Evolutionary conservation across 2,797 vertebrate genomes (phyloP), one percentile per base, ranked within the genome.

Genomic region (Sylvilagus floridanus): DNA sequence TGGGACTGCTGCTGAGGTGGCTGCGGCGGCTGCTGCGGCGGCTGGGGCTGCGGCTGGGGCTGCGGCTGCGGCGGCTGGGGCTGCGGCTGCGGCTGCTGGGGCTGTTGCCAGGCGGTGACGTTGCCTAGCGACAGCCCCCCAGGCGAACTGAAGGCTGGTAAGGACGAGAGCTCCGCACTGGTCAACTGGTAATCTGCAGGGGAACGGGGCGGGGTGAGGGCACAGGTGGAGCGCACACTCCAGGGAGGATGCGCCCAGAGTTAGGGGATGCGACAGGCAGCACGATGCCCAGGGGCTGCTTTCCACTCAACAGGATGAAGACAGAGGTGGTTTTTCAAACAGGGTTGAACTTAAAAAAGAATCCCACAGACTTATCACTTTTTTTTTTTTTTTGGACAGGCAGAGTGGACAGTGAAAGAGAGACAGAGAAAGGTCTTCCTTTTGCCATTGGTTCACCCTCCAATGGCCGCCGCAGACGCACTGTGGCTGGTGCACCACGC

Each of bases 111-210:
- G 98, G 99, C 98, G 73, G 99, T 98, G 98, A 99, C 98, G 97
- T 99, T 99, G 98, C 99, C 99, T 91, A 99, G 99, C 94, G 99
- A 99, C 98, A 99, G 98, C 77, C 99, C 98, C 26, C 98, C 98
- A 16, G 99, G 99, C 1, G 99, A 99, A 93, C 99, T 99, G 98
- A 99, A 99, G 1, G 99, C 99, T 28, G 99, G 99, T 97, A 99
- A 98, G 13, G 99, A 99, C 35, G 99, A 99, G 88, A 99, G 98
- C 97, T 99, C 99, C 35, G 99, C 99, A 7, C 99, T 99, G 32
- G 99, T 99, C 99, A 99, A 98, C 98, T 99, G 99, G 98, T 99
- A 99, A 98, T 99, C 99, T 99, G 98, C 52, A 92, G 78, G 52
- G 54, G 26, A 54, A 52, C 11, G 57, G 3, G 62, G 28, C 0